Conservation (phyloP, 2,888 invertebrate species). For the Escarpia spicata region DNA sequence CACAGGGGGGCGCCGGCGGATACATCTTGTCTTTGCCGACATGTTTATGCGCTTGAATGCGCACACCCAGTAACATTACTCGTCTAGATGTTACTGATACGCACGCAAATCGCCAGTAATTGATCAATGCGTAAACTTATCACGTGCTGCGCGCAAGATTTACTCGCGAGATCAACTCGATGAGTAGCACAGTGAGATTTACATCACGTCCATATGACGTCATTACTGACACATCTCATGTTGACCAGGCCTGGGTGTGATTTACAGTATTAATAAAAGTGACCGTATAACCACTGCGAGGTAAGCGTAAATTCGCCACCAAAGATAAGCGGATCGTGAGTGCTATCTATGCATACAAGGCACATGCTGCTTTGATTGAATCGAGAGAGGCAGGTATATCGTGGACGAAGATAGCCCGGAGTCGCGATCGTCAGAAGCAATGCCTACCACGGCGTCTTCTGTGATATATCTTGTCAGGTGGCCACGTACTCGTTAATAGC, state of each 20-base stretch:
- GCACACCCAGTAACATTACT: neutral
- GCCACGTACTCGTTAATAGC: neutral
- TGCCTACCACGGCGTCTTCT: neutral
- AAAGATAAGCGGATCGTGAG: neutral
- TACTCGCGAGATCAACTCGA: neutral
- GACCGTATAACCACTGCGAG: neutral
- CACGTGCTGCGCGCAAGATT: slow-evolving; percentile 2
- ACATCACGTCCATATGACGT: neutral
- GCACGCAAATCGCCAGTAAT: neutral
- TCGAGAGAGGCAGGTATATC: neutral
- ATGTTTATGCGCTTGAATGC: neutral
- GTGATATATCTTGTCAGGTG: neutral
- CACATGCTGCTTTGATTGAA: neutral
- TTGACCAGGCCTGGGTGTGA: neutral
- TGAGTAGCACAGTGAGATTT: neutral
- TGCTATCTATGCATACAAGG: neutral
- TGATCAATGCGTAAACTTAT: neutral
- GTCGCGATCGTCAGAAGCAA: neutral
- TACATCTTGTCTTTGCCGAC: neutral
- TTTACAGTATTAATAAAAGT: neutral
- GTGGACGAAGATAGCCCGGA: neutral
- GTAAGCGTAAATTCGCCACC: neutral
- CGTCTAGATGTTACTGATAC: neutral
- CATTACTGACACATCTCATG: neutral
- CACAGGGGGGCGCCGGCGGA: neutral